These are phyloP conservation scores for Adela reaumurella DNA, from an alignment of 2,888 invertebrate species.

Conservation along the genomic window DNA sequence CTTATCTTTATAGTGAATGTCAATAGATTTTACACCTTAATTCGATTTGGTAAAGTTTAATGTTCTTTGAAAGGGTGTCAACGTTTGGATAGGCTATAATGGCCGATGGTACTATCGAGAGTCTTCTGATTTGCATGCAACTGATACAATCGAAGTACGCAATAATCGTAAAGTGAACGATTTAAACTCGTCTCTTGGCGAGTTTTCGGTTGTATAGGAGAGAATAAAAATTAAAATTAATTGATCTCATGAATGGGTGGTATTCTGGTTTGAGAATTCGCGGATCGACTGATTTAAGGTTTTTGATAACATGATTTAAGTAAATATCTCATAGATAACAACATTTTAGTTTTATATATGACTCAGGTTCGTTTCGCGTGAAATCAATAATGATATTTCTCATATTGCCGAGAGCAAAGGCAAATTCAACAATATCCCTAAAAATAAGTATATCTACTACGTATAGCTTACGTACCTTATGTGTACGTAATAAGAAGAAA, in stretches of 20 bases:
- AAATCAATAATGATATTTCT: too few relatives aligned
- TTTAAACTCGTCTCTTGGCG: conserved; percentile 42
- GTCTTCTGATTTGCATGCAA: conserved; percentile 32
- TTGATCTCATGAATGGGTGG: not conserved
- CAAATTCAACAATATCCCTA: too few relatives aligned
- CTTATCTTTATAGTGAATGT: not conserved
- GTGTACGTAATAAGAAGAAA: too few relatives aligned
- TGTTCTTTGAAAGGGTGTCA: not conserved
- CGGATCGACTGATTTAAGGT: too few relatives aligned
- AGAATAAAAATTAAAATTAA: not conserved
- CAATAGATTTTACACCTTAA: not conserved
- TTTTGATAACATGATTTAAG: too few relatives aligned
- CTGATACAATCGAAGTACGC: conserved; percentile 39
- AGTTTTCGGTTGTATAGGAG: conserved; percentile 17
- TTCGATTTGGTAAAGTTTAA: too few relatives aligned
- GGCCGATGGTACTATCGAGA: not conserved
- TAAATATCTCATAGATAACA: too few relatives aligned
- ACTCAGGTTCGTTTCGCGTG: too few relatives aligned
- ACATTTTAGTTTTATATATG: too few relatives aligned
- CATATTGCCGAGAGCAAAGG: too few relatives aligned
- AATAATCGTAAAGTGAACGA: conserved; percentile 45
- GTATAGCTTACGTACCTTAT: too few relatives aligned
- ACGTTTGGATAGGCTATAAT: not conserved
- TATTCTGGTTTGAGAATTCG: not conserved
- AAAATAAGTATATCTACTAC: too few relatives aligned